Base-by-base conservation (phyloP, 2,797 vertebrate species). In the Danio tinwini region DNA sequence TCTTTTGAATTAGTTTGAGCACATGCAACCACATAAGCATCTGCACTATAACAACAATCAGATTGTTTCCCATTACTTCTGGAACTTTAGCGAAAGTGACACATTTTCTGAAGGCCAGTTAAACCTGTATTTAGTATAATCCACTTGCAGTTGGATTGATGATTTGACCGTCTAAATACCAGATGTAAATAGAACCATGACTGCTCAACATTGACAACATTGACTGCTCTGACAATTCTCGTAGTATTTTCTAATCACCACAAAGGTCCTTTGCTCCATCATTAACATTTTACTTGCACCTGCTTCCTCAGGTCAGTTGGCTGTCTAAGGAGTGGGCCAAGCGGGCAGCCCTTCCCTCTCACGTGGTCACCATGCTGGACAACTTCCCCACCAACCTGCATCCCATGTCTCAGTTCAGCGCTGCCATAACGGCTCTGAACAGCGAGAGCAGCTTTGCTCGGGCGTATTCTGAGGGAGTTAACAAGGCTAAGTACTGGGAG, bases 391-490 rank as follows among this genome's bases (percentile, higher is more conserved):
- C 93, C 87, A 99, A 98, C 90, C 93, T 99, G 73, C 97, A 98
- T 89, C 98, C 97, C 83, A 98, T 99, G 97, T 98, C 97, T 80
- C 97, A 99, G 92, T 95, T 98, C 87, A 99, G 97, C 6, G 96
- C 97, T 0, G 95, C 97, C 45, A 86, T 99, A 88, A 99, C 97
- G 0, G 97, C 97, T 16, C 95, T 98, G 89, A 99, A 98, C 92
- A 98, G 97, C 10, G 98, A 99, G 91, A 99, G 97, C 92, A 94
- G 89, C 81, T 99, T 99, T 45, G 96, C 95, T 0, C 94, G 94
- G 7, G 97, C 96, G 5, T 98, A 99, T 75, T 93, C 96, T 6
- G 96, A 99, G 89, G 97, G 96, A 1, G 91, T 98, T 83, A 93
- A 93, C 92, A 95, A 96, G 88, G 85, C 92, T 88, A 99, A 98